phyloP scores from a whole-genome alignment of 2,888 invertebrate genomes.

The Thecocarcelia acutangulata region DNA sequence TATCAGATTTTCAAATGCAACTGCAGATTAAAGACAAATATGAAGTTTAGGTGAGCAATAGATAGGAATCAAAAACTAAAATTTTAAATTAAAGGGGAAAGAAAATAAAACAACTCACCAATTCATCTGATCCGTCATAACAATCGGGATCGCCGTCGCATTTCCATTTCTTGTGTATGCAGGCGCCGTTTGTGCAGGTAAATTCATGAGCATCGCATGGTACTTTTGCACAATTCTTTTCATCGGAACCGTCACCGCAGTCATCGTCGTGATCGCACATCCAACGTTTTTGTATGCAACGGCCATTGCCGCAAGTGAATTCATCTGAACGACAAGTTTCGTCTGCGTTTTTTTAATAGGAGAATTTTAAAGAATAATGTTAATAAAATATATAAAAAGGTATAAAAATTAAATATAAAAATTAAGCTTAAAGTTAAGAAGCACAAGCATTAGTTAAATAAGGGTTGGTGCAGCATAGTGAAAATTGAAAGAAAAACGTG shows the following conservation, averaged over 20 bases:
- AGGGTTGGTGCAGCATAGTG: too few species aligned
- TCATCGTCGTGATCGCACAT: conserved; percentile 93
- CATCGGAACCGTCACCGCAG: conserved; percentile 92
- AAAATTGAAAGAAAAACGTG: too few species aligned
- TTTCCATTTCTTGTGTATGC: conserved; percentile 90
- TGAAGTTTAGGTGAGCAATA: too few species aligned
- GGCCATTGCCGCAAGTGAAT: conserved; percentile 94
- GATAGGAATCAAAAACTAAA: too few species aligned
- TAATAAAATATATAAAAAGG: not conserved
- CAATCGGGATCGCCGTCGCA: conserved; percentile 96
- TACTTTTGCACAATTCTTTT: conserved; percentile 87
- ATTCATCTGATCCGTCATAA: conserved; percentile 91
- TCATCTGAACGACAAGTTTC: conserved; percentile 95
- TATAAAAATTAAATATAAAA: not conserved
- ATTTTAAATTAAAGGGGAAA: too few species aligned
- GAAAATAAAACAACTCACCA: conserved; percentile 82
- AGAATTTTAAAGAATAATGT: conserved; percentile 1
- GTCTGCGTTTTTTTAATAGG: conserved; percentile 83
- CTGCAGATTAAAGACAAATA: too few species aligned
- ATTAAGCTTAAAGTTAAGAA: too few species aligned
- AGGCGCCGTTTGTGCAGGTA: conserved; percentile 88
- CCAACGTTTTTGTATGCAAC: conserved; percentile 93
- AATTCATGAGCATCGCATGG: conserved; percentile 89
- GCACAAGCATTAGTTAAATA: too few species aligned
- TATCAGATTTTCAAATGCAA: not conserved